Evolutionary conservation across 2,888 invertebrate species (phyloP).

Genomic region (Drosophila sordidula): DNA sequence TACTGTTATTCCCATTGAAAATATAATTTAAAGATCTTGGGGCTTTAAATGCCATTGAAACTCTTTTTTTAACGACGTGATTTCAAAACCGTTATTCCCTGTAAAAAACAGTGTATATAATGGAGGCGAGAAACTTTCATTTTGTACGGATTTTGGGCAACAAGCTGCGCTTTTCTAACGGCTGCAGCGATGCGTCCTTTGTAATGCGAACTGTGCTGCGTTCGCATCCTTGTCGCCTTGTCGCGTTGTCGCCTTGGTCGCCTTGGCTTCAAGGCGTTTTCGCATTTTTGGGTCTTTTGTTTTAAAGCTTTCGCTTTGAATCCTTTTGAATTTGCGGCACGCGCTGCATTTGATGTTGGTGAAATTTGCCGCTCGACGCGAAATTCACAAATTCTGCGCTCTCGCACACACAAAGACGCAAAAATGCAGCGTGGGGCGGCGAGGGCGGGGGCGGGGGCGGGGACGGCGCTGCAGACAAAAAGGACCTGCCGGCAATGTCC

Average conservation of each 20-base stretch:
- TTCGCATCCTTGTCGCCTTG: constrained; percentile 25
- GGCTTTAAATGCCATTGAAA: too few relatives aligned
- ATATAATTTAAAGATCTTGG: background rate
- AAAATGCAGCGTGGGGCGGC: constrained; percentile 53
- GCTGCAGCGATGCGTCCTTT: constrained; percentile 40
- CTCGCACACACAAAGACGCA: constrained; percentile 56
- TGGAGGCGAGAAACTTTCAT: constrained; percentile 59
- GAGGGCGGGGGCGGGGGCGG: background rate
- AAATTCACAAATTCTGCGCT: constrained; percentile 60
- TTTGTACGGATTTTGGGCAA: constrained; percentile 56
- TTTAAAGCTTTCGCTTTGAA: constrained; percentile 68
- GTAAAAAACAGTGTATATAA: background rate
- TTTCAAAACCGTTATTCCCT: background rate
- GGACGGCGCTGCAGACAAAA: constrained; percentile 15
- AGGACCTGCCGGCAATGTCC: constrained; percentile 38
- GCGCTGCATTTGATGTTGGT: constrained; percentile 73
- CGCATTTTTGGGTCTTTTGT: constrained; percentile 61
- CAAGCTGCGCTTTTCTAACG: constrained; percentile 50
- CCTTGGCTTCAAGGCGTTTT: constrained; percentile 47
- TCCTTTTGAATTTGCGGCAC: constrained; percentile 65
- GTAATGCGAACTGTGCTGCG: constrained; percentile 23
- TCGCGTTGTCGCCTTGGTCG: constrained; percentile 7
- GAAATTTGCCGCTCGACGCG: constrained; percentile 60
- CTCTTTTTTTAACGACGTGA: too few relatives aligned
- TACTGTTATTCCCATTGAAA: too few relatives aligned